Evolutionary conservation across 2,888 invertebrate species (phyloP).

Genomic region (Julus scanicus): DNA sequence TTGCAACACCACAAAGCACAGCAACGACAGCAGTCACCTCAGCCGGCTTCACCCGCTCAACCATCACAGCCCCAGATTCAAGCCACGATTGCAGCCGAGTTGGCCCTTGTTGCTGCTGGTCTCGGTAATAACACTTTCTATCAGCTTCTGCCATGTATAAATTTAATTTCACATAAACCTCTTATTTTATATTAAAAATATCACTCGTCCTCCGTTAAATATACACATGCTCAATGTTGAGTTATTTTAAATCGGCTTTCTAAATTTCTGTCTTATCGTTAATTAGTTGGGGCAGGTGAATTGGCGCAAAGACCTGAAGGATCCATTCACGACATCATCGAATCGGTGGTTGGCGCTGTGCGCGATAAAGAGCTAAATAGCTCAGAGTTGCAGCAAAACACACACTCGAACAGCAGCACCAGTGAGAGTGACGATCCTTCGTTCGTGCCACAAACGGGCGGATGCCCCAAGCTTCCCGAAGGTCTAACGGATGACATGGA

Average conservation of each 20-base stretch:
- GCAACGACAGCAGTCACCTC: slow-evolving; percentile 56
- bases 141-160: no score
- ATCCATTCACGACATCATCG: slow-evolving; percentile 60
- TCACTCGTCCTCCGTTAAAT: no score
- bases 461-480: slow-evolving; percentile 66
- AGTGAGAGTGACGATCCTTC: slow-evolving; percentile 60
- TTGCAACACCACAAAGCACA: slow-evolving; percentile 63
- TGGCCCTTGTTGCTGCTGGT: neutral
- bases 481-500: slow-evolving; percentile 68
- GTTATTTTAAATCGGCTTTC: no score
- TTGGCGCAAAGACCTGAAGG: slow-evolving; percentile 8
- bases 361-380: slow-evolving; percentile 56
- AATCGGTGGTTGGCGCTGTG: slow-evolving; percentile 60
- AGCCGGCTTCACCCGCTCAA: neutral
- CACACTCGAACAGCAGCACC: slow-evolving; percentile 58
- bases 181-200: neutral
- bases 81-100: slow-evolving; percentile 5
- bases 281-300: neutral
- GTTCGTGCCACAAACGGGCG: slow-evolving; percentile 46
- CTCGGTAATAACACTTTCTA: neutral
- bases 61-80: neutral
- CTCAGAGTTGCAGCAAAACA: neutral
- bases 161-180: neutral
- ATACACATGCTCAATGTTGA: no score
- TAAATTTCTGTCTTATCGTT: neutral